Base-by-base conservation (phyloP, 1,140 invertebrate species). In the Drosophila sp. region DNA sequence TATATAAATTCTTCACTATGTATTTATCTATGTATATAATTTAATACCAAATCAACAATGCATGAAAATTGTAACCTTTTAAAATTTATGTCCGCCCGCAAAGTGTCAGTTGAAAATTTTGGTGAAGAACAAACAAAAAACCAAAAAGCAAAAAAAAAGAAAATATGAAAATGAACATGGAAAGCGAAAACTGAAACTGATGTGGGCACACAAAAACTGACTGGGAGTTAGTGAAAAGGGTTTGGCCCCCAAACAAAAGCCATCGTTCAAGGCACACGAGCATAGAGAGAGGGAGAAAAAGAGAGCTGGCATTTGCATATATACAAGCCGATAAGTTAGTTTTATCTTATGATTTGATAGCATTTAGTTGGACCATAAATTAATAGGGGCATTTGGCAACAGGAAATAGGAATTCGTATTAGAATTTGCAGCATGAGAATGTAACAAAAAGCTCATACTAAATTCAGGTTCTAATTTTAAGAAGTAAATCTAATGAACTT, bases 131-230 rank as follows among this genome's bases (percentile, higher is more conserved):
- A 47, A 69, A 67, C 62, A 27, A 11, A 66, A 65, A 47, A 7
- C 32, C 30, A 63, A 33, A 69, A 70, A 58, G 63, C 63, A 71
- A 60, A 70, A 64, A 33, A 70, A 71, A 77, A 74, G 54, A 66
- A 61, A 71, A 50, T 41, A 61, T 41, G 54, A 55, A 62, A 66
- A 62, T 62, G 35, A 64, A 50, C 30, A 64, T 75, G 62, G 74
- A 75, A 78, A 78, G 63, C 67, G 62, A 78, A 78, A 78, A 78
- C 63, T 72, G 67, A 23, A 57, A 33, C 33, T 35, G 30, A 35
- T 50, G 44, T 50, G 44, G 44, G 44, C 44, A 25, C 44, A 50
- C 25, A 25, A 47, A 50, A 50, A 50, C 23, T 50, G 44, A 50
- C 44, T 50, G 7, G 44, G 44, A 27, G 44, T 50, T 50, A 50